A percentile compares a stretch with the other conserved stretches of the same genome.
Evolutionary conservation across 2,797 vertebrate genomes (phyloP).

Genomic region (Microctenopoma stevenorrisi): DNA sequence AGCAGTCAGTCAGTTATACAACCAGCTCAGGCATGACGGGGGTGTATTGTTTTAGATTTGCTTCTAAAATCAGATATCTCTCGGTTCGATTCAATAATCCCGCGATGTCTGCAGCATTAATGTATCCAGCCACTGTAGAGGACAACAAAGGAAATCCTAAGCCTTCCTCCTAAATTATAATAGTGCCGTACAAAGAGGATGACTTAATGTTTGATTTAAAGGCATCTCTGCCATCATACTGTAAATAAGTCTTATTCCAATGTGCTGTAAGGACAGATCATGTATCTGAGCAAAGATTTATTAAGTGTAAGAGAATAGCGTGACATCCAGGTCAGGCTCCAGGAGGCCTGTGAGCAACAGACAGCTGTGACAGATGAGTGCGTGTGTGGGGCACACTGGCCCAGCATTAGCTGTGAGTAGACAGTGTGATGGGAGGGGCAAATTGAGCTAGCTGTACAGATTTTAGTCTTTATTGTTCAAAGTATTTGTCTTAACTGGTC

Average conservation of each 20-base stretch:
- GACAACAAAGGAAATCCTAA: constrained; percentile 56
- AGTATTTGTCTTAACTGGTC: constrained; percentile 22
- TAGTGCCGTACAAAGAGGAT: constrained; percentile 42
- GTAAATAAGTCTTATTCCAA: background rate
- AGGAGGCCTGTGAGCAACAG: constrained; percentile 55
- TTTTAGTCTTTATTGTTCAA: constrained; percentile 28
- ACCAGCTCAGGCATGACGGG: constrained; percentile 65
- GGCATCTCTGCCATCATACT: constrained; percentile 15
- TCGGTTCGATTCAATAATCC: constrained; percentile 69
- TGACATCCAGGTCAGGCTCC: constrained; percentile 61
- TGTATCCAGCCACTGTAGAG: constrained; percentile 58
- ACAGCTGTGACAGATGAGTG: constrained; percentile 71
- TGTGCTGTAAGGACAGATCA: constrained; percentile 46
- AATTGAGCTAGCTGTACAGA: constrained; percentile 10
- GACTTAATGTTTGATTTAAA: constrained; percentile 32
- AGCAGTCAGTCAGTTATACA: constrained; percentile 69
- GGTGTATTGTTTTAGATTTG: constrained; percentile 74
- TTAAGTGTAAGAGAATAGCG: constrained; percentile 53
- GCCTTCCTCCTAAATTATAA: constrained; percentile 53
- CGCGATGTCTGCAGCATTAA: constrained; percentile 66
- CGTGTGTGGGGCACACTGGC: constrained; percentile 28
- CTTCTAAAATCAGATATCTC: constrained; percentile 78
- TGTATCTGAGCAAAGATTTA: constrained; percentile 49
- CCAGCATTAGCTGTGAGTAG: constrained; percentile 39
- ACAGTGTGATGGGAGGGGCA: constrained; percentile 61